Conservation (phyloP, 2,888 invertebrate species). For the Iselma pallidipennis region DNA sequence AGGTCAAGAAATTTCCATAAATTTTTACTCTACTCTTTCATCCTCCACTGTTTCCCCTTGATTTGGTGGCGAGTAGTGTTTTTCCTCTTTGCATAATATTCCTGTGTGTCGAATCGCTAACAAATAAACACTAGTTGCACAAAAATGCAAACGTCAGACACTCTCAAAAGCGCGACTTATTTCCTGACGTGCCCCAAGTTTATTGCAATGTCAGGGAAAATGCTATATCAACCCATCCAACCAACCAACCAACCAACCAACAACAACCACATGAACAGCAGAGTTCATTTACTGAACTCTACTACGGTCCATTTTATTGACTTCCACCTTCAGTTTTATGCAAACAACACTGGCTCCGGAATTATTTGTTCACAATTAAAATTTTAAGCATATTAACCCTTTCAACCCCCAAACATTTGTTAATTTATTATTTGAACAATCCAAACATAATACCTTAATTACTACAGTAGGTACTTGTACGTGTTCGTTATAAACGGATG, state of each 20-base stretch:
- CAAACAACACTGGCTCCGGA: conserved; percentile 37
- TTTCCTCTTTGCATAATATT: too few species aligned
- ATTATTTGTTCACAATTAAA: conserved; percentile 59
- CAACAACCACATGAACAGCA: conserved; percentile 19
- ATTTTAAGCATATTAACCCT: conserved; percentile 58
- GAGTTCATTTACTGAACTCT: conserved; percentile 43
- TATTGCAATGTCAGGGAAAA: conserved; percentile 43
- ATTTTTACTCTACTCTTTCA: background rate
- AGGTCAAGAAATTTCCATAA: background rate
- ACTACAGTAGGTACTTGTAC: conserved; percentile 12
- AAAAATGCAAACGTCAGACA: conserved; percentile 41
- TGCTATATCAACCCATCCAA: conserved; percentile 25
- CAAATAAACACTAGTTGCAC: conserved; percentile 45
- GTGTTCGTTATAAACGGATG: background rate
- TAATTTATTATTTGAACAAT: conserved; percentile 48
- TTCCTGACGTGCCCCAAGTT: conserved; percentile 49
- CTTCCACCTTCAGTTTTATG: conserved; percentile 33
- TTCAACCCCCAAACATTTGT: conserved; percentile 49
- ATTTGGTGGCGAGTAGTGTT: too few species aligned
- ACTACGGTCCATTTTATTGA: conserved; percentile 39
- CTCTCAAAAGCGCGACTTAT: conserved; percentile 34
- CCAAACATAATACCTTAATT: conserved; percentile 37
- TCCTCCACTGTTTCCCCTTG: background rate
- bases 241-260: too few species aligned
- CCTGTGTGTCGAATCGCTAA: conserved; percentile 10